These are phyloP conservation scores for Heloderma charlesbogerti DNA, from an alignment of 2,113 vertebrate species.

Conservation along the genomic window DNA sequence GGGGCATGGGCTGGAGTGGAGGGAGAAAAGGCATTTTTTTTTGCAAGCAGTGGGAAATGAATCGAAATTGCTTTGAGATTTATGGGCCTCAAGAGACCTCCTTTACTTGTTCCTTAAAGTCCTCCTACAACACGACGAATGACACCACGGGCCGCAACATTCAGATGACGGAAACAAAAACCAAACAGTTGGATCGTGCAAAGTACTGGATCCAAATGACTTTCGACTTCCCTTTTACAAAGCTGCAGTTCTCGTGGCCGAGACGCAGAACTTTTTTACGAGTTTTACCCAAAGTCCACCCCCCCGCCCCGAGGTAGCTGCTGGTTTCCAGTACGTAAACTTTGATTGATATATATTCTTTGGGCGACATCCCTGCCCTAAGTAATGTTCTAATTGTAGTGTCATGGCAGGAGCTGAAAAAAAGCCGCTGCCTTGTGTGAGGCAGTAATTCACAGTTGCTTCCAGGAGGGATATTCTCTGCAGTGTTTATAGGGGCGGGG, in stretches of 20 bases:
- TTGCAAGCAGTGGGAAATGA: constrained; percentile 1
- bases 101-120: background rate
- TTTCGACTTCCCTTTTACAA: background rate
- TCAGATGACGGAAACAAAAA: constrained; percentile 16
- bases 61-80: background rate
- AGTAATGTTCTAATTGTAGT: background rate
- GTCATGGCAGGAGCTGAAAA: background rate
- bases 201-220: background rate
- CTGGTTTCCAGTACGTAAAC: background rate
- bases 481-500: background rate
- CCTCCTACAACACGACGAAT: background rate
- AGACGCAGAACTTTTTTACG: background rate
- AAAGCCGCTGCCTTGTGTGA: background rate
- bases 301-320: constrained; percentile 59
- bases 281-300: constrained; percentile 28
- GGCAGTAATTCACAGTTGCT: background rate
- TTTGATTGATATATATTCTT: fast-evolving
- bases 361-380: background rate
- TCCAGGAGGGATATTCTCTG: background rate
- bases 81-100: background rate
- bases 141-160: background rate
- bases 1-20: background rate
- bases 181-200: background rate
- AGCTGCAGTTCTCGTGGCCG: constrained; percentile 11
- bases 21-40: background rate